Conservation (phyloP, 1,140 invertebrate genomes). For the Mamestra configurata region DNA sequence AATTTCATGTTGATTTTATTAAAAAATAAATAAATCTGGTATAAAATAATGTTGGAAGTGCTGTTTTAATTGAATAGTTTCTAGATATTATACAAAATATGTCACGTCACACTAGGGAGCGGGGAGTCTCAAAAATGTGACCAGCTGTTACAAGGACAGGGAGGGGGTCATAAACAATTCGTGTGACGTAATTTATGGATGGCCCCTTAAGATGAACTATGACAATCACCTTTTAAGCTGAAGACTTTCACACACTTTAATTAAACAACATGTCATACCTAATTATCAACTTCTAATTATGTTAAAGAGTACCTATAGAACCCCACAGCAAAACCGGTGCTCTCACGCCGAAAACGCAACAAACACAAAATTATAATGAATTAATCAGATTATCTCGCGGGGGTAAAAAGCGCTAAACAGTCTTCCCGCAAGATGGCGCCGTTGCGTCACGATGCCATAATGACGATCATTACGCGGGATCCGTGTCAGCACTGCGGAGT, state of each 20-base stretch:
- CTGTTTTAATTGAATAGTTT: no score
- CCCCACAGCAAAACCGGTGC: neutral
- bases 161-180: no score
- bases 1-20: no score
- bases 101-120: no score
- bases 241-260: neutral
- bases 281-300: neutral
- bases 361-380: slow-evolving; percentile 36
- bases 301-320: slow-evolving; percentile 22
- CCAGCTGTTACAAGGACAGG: no score
- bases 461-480: slow-evolving; percentile 47
- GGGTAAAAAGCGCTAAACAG: slow-evolving; percentile 35
- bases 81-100: no score
- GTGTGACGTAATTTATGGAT: no score
- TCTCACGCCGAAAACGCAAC: slow-evolving; percentile 37
- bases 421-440: slow-evolving; percentile 44
- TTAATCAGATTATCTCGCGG: slow-evolving; percentile 44
- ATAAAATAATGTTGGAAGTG: no score
- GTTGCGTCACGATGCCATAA: slow-evolving; percentile 49
- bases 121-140: no score
- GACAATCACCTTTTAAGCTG: no score
- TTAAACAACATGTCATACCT: neutral
- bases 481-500: slow-evolving; percentile 45
- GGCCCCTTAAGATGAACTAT: no score
- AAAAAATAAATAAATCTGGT: no score